Evolutionary conservation across 2,113 vertebrate species (phyloP).

Genomic region (Lota lota): DNA sequence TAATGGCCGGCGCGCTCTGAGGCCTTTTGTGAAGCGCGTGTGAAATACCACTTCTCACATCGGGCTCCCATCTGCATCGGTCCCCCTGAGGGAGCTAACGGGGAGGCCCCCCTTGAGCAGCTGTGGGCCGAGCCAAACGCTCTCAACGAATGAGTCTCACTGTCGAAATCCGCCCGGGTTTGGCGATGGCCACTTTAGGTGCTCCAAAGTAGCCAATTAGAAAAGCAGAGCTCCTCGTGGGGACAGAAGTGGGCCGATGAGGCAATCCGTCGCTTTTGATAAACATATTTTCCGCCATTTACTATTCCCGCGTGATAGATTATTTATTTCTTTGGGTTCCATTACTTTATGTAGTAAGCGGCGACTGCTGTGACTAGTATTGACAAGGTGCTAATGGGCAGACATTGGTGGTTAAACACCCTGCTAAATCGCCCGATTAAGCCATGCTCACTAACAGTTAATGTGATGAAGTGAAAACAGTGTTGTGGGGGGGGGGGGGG

Average conservation of each 20-base stretch:
- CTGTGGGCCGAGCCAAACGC: neutral
- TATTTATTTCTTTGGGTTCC: neutral
- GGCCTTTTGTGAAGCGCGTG: neutral
- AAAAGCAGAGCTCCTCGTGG: neutral
- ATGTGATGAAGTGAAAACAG: neutral
- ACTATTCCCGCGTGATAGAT: no score
- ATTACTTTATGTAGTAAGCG: constrained; percentile 4
- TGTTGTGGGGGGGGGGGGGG: neutral
- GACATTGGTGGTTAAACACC: neutral
- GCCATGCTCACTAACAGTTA: neutral
- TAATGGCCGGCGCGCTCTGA: neutral
- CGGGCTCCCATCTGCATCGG: constrained; percentile 2
- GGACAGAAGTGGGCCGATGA: neutral
- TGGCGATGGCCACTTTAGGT: constrained; percentile 1
- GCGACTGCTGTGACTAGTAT: neutral
- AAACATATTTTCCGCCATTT: neutral
- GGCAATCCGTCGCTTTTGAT: constrained; percentile 9
- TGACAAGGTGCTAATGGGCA: neutral
- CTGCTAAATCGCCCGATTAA: constrained; percentile 9
- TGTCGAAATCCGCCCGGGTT: neutral
- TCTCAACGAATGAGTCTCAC: neutral
- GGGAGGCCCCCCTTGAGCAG: no score
- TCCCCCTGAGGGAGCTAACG: constrained; percentile 1
- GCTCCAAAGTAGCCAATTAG: neutral
- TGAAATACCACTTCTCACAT: constrained; percentile 7